Evolutionary conservation across 2,113 vertebrate genomes (phyloP).

Genomic region (Saguinus midas): DNA sequence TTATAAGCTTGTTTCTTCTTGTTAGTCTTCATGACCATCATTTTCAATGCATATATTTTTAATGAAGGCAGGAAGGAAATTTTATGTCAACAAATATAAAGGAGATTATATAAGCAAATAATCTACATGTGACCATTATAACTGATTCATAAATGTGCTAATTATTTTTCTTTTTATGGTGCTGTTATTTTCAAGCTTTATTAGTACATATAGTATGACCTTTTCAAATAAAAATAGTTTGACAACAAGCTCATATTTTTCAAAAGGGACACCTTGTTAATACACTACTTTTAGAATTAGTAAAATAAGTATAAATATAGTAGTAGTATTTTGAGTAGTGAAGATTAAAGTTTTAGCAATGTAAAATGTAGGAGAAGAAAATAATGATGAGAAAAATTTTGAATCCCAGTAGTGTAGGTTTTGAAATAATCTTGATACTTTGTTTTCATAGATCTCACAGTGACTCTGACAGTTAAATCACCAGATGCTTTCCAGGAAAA

Average conservation of each 20-base stretch:
- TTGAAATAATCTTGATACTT: constrained; percentile 18
- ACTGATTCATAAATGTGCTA: background rate
- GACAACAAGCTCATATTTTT: background rate
- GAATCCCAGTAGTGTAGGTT: background rate
- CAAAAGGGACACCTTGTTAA: background rate
- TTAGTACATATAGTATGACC: background rate
- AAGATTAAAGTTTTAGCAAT: background rate
- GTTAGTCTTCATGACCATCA: background rate
- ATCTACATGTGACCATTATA: background rate
- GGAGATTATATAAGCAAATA: background rate
- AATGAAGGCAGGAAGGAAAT: background rate
- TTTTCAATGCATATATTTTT: constrained; percentile 34
- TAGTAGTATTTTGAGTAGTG: background rate
- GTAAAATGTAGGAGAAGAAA: background rate
- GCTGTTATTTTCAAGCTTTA: background rate
- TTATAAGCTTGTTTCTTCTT: constrained; percentile 20
- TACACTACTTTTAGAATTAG: constrained; percentile 1
- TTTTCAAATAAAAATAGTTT: constrained; percentile 31
- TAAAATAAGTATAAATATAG: background rate
- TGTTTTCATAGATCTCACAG: background rate
- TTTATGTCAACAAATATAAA: background rate
- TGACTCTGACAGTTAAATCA: background rate
- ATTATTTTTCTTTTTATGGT: background rate
- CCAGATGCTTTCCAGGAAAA: background rate
- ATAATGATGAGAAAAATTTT: background rate